Conservation (phyloP, 2,113 vertebrate genomes). For the Gymnocephalus cernua region DNA sequence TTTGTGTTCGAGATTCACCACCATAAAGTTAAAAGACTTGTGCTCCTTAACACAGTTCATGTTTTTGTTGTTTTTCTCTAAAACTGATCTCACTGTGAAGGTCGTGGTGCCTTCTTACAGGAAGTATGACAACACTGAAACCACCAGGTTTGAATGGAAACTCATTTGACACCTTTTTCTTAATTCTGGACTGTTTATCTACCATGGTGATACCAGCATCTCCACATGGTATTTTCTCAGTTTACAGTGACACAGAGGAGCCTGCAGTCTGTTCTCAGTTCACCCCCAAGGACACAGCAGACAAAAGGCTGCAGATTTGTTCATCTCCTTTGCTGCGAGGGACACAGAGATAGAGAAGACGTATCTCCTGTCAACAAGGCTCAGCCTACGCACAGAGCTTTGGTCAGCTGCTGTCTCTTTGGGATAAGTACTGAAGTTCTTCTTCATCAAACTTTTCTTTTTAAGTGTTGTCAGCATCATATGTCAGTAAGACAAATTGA, state of each 20-base stretch:
- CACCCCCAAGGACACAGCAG: conserved; percentile 65
- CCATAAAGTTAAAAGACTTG: background rate
- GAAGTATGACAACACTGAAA: conserved; percentile 1
- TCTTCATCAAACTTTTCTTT: conserved; percentile 81
- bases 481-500: conserved; percentile 78
- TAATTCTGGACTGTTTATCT: conserved; percentile 50
- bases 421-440: conserved; percentile 77
- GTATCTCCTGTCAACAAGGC: conserved; percentile 77
- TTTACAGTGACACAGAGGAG: conserved; percentile 54
- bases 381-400: conserved; percentile 73
- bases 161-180: conserved; percentile 29
- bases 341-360: conserved; percentile 74
- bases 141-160: conserved; percentile 1
- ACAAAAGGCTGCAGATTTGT: conserved; percentile 74
- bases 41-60: conserved; percentile 44
- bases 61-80: conserved; percentile 39
- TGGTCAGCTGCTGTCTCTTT: conserved; percentile 78
- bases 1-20: conserved; percentile 3
- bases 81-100: conserved; percentile 59
- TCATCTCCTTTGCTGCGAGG: conserved; percentile 71
- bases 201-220: conserved; percentile 25
- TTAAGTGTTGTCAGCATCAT: conserved; percentile 79
- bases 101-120: conserved; percentile 31
- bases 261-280: conserved; percentile 53
- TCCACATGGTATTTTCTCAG: conserved; percentile 33